Base-by-base conservation (phyloP, 2,888 invertebrate genomes). In the Argynnis bischoffii region DNA sequence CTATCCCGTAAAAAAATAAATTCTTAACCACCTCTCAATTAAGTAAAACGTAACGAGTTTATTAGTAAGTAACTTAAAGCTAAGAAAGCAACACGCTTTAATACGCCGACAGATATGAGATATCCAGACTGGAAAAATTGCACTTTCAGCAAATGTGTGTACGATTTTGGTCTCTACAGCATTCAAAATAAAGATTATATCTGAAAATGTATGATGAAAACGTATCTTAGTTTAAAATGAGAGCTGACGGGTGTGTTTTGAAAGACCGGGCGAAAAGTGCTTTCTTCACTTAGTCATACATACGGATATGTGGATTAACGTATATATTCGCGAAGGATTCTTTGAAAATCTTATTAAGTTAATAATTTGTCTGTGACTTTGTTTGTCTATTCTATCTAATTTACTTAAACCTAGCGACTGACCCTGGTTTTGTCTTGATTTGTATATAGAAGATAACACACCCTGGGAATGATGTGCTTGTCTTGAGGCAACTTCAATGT, bases 31-130 rank as follows among this genome's bases (percentile, higher is more conserved):
- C 35, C 35, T 2, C 11, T 41, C 35, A 46, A 18, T 14, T 56
- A 46, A 46, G 21, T 57, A 3, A 59, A 26, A 48, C 47, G 16
- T 26, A 26, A 57, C 46, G 26, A n/a, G 13, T 59, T 48, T 26
- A 59, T 8, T 26, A n/a, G 8, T 48, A 47, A 59, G 26, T 26
- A 57, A 57, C 47, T 59, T 26, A 48, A 59, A 31, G 11, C 11
- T 59, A 48, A 59, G 59, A 59, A 48, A 48, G 59, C 59, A 59
- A 14, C 50, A 64, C 59, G 64, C 60, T 64, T 68, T 59, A 68
- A 70, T 70, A 70, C 56, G 64, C 55, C 59, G 61, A 13, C 64
- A 61, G 56, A 70, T 64, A 67, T 67, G 67, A 50, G 64, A 67
- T 69, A 48, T 61, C 59, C 64, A 48, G 66, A 63, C 50, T 69